Base-by-base conservation (phyloP, 2,888 invertebrate genomes). In the Nipponacmea schrenckii region DNA sequence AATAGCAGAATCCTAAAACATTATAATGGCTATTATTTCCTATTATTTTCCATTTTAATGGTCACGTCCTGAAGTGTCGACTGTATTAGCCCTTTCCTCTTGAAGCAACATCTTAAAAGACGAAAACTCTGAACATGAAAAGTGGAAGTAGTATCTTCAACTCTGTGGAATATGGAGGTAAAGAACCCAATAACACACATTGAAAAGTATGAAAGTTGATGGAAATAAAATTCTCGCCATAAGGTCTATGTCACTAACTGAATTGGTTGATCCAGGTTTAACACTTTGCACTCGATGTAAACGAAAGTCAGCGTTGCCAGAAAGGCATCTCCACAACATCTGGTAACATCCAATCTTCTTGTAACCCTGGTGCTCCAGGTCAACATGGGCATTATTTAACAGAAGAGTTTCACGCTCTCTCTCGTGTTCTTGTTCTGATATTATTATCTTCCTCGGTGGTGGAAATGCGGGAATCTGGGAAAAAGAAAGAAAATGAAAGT, bases 121-220 rank as follows among this genome's bases (percentile, higher is more conserved):
- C 31, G 2, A 31, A 31, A 31, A 31, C 31, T 31, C 31, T 31
- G 31, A 5, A 31, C 31, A 31, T 31, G 5, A 31, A 31, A 3
- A 31, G 31, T 5, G 31, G 2, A 2, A 31, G 31, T 5, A 31
- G 31, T 31, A 31, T 50, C 50, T 17, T 50, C 50, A 50, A 50
- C 50, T 50, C 20, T 50, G 50, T 50, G 50, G 50, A 50, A 50
- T 50, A 17, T 50, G 50, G 56, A 83, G 76, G 70, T 84, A 87
- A 71, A 80, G 77, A 4, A 79, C 66, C 96, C 97, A 97, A 89
- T 97, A 97, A 85, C 94, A 93, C 65, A 96, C 89, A 88, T 96
- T 97, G 78, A 97, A 93, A 0, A 95, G 87, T 0, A 93, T 93
- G 86, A 97, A 97, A 0, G 95, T 94, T n/a, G 94, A 92, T 1